Evolutionary conservation across 2,797 vertebrate species (phyloP).

Genomic region (Ateles fusciceps): DNA sequence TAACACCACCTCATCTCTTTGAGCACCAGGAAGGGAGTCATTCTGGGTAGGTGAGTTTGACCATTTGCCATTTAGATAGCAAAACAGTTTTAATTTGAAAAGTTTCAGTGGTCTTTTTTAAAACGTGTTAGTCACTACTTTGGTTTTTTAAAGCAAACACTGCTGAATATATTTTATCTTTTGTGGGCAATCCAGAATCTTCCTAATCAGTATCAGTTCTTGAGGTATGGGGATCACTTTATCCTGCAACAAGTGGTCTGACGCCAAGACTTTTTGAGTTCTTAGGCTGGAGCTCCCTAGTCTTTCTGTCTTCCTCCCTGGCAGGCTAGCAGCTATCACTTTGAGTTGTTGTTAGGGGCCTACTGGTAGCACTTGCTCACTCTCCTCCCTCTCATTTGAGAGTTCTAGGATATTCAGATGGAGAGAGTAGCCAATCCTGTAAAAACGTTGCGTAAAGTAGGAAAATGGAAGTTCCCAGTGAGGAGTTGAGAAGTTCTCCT

Average conservation of each 20-base stretch:
- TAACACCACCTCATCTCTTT: background rate
- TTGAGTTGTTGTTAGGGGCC: background rate
- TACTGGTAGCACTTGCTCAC: background rate
- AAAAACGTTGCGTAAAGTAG: background rate
- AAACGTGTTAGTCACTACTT: background rate
- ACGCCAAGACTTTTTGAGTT: background rate
- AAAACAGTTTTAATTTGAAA: conserved; percentile 3
- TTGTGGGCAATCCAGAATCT: background rate
- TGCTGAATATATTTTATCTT: background rate
- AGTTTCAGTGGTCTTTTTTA: background rate
- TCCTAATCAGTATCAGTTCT: background rate
- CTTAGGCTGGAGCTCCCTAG: background rate
- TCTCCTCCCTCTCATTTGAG: background rate
- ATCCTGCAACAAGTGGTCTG: background rate
- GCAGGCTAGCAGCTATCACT: background rate
- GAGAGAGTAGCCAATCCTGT: background rate
- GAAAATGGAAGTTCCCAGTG: background rate
- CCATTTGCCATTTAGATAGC: background rate
- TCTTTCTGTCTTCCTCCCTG: background rate
- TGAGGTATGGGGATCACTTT: background rate
- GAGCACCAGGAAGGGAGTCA: background rate
- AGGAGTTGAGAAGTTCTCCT: background rate
- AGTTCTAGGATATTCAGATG: background rate
- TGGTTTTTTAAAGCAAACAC: background rate
- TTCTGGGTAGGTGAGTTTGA: background rate